Evolutionary conservation across 2,113 vertebrate genomes (phyloP).

Genomic region (Beaufortia kweichowensis): DNA sequence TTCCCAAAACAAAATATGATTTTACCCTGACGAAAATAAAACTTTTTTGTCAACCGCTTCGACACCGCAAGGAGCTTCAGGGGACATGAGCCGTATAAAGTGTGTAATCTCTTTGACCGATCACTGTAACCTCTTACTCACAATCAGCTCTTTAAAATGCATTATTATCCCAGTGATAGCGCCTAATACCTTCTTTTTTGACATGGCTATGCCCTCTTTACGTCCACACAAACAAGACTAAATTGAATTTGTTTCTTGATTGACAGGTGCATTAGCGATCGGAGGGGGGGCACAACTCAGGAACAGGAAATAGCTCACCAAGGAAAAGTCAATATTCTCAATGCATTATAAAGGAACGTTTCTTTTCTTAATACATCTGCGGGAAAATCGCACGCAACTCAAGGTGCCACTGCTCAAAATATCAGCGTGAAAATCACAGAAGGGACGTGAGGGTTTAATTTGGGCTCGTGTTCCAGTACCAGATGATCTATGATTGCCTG

Average conservation of each 20-base stretch:
- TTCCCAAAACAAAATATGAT: neutral
- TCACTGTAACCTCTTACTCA: slow-evolving; percentile 17
- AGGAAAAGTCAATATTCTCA: slow-evolving; percentile 38
- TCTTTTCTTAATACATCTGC: slow-evolving; percentile 29
- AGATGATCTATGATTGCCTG: neutral
- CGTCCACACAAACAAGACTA: slow-evolving; percentile 23
- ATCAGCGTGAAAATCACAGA: slow-evolving; percentile 8
- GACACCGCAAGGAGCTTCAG: neutral
- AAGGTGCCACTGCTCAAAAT: slow-evolving; percentile 7
- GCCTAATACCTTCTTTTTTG: slow-evolving; percentile 5
- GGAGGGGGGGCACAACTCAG: slow-evolving; percentile 32
- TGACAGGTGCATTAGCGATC: slow-evolving; percentile 51
- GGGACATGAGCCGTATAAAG: slow-evolving; percentile 20
- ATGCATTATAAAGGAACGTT: slow-evolving; percentile 33
- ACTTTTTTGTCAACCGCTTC: neutral
- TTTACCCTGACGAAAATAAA: neutral
- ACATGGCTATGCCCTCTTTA: slow-evolving; percentile 18
- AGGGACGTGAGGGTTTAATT: neutral
- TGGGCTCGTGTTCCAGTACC: neutral
- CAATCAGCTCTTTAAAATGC: slow-evolving; percentile 34
- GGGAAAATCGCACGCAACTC: slow-evolving; percentile 15
- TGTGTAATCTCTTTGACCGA: slow-evolving; percentile 21
- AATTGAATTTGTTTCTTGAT: slow-evolving; percentile 48
- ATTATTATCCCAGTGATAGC: slow-evolving; percentile 32
- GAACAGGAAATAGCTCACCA: slow-evolving; percentile 36